A percentile compares a stretch with the other conserved stretches of the same genome.
Conservation (phyloP, 2,113 vertebrate species). For the Eudyptes chrysolophus region DNA sequence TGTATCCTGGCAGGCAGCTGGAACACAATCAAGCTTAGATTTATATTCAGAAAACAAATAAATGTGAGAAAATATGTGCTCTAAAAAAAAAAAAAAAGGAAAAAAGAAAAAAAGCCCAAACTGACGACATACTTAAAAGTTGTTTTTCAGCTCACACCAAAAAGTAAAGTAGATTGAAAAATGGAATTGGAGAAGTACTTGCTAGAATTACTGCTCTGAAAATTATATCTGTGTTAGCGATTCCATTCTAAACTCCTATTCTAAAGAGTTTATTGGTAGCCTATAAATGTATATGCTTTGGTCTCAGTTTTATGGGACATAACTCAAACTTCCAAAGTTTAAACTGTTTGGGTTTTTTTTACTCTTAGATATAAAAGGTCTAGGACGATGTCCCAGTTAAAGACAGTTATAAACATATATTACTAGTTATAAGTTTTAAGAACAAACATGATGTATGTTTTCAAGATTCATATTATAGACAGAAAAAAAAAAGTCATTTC, state of each 20-base stretch:
- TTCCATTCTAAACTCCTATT: slow-evolving; percentile 69
- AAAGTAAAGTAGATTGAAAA: neutral
- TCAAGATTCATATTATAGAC: neutral
- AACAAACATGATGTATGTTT: neutral
- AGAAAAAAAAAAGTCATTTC: neutral
- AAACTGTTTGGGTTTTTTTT: slow-evolving; percentile 26
- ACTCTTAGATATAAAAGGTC: slow-evolving; percentile 46
- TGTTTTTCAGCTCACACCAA: slow-evolving; percentile 35
- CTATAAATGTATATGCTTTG: slow-evolving; percentile 61
- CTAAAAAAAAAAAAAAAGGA: neutral
- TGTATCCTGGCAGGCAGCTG: slow-evolving; percentile 25
- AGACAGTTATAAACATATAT: slow-evolving; percentile 22
- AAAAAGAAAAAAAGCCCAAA: neutral
- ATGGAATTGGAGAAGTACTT: neutral
- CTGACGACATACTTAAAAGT: slow-evolving; percentile 40
- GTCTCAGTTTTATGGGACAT: slow-evolving; percentile 59
- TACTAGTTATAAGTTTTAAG: neutral
- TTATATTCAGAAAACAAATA: slow-evolving; percentile 67
- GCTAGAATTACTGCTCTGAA: slow-evolving; percentile 53
- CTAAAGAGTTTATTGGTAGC: slow-evolving; percentile 69
- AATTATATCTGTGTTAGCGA: slow-evolving; percentile 61
- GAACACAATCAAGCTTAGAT: slow-evolving; percentile 41
- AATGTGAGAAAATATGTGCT: slow-evolving; percentile 14
- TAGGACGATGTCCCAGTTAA: slow-evolving; percentile 17
- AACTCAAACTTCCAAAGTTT: slow-evolving; percentile 60